Conservation (phyloP, 2,888 invertebrate species). For the Incurvaria masculella region DNA sequence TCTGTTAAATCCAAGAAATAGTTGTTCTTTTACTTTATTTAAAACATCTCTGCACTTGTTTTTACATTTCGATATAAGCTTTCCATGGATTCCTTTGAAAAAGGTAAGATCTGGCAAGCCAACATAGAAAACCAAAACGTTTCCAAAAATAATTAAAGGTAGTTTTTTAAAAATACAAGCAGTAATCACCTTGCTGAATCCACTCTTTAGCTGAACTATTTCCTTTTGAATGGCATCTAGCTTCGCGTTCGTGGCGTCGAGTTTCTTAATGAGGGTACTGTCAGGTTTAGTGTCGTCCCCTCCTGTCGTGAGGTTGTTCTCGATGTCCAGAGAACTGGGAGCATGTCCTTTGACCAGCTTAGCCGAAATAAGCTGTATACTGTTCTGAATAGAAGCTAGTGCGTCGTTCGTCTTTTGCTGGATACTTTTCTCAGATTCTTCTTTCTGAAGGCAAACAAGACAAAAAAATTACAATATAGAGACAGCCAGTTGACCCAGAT, state of each 20-base stretch:
- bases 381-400: conserved; percentile 41
- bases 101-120: no score
- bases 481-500: background rate
- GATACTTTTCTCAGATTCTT: conserved; percentile 62
- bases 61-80: no score
- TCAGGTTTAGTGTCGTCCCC: conserved; percentile 20
- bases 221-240: conserved; percentile 36
- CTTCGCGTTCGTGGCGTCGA: conserved; percentile 38
- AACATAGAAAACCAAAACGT: no score
- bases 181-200: conserved; percentile 38
- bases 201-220: conserved; percentile 32
- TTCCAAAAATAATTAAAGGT: no score
- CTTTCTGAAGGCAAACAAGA: conserved; percentile 42
- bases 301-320: conserved; percentile 30
- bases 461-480: background rate
- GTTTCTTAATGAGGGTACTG: conserved; percentile 23
- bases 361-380: conserved; percentile 27
- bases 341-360: conserved; percentile 19
- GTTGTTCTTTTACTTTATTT: no score
- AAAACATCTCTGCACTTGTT: no score
- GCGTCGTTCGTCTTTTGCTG: conserved; percentile 61
- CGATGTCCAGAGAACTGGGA: conserved; percentile 20
- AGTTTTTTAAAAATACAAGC: no score
- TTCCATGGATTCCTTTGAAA: no score
- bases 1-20: no score